Percentiles rank a stretch among this genome's conserved stretches.
Evolutionary conservation across 2,797 vertebrate species (phyloP).

Genomic region (Capromys pilorides): DNA sequence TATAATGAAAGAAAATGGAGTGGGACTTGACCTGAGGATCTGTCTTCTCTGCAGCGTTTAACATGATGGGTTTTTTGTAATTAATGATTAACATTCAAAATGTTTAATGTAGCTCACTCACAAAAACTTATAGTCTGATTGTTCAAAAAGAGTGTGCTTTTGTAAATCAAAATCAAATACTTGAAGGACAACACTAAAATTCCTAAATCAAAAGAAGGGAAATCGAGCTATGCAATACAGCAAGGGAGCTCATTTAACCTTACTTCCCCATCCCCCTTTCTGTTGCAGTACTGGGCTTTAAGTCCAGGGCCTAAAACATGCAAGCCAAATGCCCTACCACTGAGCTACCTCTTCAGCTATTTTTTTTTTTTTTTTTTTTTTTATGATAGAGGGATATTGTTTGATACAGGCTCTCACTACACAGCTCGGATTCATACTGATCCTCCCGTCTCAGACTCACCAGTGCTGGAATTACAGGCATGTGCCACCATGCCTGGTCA

Average conservation of each 20-base stretch:
- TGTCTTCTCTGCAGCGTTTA: background rate
- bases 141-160: slow-evolving; percentile 40
- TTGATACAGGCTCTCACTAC: too few relatives aligned
- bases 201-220: background rate
- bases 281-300: background rate
- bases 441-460: too few relatives aligned
- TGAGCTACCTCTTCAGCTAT: too few relatives aligned
- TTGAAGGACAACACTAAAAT: background rate
- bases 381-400: too few relatives aligned
- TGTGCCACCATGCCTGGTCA: too few relatives aligned
- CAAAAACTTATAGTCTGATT: slow-evolving; percentile 28
- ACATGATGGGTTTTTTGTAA: background rate
- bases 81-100: slow-evolving; percentile 25
- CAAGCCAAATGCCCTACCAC: too few relatives aligned
- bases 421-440: too few relatives aligned
- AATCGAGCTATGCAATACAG: background rate
- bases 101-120: slow-evolving; percentile 1
- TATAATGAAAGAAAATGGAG: background rate
- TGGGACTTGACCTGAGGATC: background rate
- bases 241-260: background rate
- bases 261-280: background rate
- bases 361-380: too few relatives aligned
- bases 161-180: slow-evolving; percentile 47
- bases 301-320: too few relatives aligned
- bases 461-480: too few relatives aligned